phyloP scores from a whole-genome alignment of 2,113 vertebrate species.

The Ariopsis seemanni region DNA sequence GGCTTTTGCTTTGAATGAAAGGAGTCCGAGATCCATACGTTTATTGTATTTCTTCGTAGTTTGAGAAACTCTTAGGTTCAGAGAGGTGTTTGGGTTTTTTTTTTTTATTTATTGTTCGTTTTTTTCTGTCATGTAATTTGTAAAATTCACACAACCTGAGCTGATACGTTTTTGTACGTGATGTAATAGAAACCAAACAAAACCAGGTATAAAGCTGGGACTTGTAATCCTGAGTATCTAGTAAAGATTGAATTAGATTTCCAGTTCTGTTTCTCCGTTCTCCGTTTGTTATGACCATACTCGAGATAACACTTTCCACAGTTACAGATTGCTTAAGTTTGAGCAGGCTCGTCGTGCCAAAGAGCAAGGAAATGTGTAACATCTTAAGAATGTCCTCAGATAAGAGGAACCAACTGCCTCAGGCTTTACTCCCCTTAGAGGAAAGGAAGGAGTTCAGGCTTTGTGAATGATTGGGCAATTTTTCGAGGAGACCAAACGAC shows the following conservation, averaged over 20 bases:
- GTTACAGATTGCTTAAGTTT: slow-evolving; percentile 27
- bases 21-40: slow-evolving; percentile 3
- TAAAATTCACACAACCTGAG: neutral
- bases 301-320: slow-evolving; percentile 11
- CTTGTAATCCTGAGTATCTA: neutral
- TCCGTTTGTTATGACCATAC: neutral
- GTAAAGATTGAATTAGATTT: neutral
- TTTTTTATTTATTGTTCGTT: neutral
- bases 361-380: slow-evolving; percentile 46
- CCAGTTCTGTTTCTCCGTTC: neutral
- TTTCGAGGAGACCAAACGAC: slow-evolving; percentile 28
- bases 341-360: slow-evolving; percentile 4
- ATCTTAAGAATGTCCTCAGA: slow-evolving; percentile 49
- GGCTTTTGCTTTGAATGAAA: neutral
- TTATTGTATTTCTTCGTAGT: neutral
- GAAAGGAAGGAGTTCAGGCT: slow-evolving; percentile 34
- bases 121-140: neutral
- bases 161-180: neutral
- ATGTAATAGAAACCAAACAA: neutral
- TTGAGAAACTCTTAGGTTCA: neutral
- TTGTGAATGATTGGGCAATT: slow-evolving; percentile 48
- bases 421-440: slow-evolving; percentile 33
- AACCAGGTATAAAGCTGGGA: neutral
- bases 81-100: neutral
- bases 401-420: slow-evolving; percentile 50